phyloP scores from a whole-genome alignment of 2,888 invertebrate species.

The Rotaria socialis region DNA sequence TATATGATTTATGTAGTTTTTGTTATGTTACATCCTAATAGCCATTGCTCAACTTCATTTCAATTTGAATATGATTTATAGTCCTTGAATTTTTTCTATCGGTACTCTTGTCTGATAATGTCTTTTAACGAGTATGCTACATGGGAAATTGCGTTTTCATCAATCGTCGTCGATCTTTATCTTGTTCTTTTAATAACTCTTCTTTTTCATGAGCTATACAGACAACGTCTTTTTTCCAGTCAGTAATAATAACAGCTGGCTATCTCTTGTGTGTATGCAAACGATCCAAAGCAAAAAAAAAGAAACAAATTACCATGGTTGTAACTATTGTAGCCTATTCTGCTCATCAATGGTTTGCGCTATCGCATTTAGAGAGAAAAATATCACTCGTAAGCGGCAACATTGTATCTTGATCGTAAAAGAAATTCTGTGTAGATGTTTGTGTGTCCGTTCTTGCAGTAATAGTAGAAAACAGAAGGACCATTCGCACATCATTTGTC shows the following conservation, averaged over 20 bases:
- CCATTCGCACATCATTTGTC: background rate
- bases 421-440: background rate
- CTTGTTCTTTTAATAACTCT: background rate
- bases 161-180: background rate
- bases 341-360: background rate
- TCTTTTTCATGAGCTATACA: background rate
- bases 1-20: no score
- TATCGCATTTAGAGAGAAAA: background rate
- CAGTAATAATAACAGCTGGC: background rate
- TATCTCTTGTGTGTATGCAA: background rate
- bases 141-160: background rate
- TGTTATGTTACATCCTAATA: no score
- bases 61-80: background rate
- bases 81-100: background rate
- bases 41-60: no score
- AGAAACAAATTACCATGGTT: background rate
- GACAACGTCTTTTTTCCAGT: conserved; percentile 3
- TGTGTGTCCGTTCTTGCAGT: background rate
- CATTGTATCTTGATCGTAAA: background rate
- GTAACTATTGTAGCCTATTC: background rate
- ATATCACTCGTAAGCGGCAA: background rate
- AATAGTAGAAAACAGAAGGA: background rate
- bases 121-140: background rate
- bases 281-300: background rate
- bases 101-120: background rate